Conservation (phyloP, 2,113 vertebrate species). For the Leiothrix lutea region DNA sequence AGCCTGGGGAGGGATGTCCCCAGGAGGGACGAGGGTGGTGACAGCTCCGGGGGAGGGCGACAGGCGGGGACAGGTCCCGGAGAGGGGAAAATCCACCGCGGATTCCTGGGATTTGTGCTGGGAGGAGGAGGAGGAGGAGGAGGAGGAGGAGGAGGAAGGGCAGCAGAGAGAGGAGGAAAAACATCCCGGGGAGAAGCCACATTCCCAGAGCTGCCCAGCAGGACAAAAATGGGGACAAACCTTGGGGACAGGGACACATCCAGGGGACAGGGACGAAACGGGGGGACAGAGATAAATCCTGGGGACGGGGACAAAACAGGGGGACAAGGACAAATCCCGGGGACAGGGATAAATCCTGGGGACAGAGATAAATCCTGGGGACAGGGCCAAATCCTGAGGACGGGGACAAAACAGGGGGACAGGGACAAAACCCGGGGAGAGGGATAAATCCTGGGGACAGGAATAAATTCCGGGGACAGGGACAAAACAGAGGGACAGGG, state of each 20-base stretch:
- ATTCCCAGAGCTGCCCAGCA: too few relatives aligned
- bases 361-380: too few relatives aligned
- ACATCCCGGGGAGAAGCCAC: background rate
- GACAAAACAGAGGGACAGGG: background rate
- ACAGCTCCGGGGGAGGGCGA: background rate
- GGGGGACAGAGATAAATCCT: too few relatives aligned
- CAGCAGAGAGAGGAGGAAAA: background rate
- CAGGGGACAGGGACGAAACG: too few relatives aligned
- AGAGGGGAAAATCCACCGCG: background rate
- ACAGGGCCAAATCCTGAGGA: too few relatives aligned
- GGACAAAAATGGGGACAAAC: background rate
- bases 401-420: background rate
- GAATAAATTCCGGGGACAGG: background rate
- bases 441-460: too few relatives aligned
- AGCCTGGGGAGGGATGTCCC: background rate
- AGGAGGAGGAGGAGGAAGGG: too few relatives aligned
- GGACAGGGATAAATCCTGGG: too few relatives aligned
- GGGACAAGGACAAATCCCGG: too few relatives aligned
- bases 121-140: too few relatives aligned
- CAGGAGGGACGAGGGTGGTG: background rate
- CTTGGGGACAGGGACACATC: too few relatives aligned
- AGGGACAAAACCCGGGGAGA: too few relatives aligned
- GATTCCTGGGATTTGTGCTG: background rate
- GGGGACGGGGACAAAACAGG: background rate
- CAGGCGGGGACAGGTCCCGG: fast-evolving